Base-by-base conservation (phyloP, 2,113 vertebrate species). In the Sinocyclocheilus rhinocerous region DNA sequence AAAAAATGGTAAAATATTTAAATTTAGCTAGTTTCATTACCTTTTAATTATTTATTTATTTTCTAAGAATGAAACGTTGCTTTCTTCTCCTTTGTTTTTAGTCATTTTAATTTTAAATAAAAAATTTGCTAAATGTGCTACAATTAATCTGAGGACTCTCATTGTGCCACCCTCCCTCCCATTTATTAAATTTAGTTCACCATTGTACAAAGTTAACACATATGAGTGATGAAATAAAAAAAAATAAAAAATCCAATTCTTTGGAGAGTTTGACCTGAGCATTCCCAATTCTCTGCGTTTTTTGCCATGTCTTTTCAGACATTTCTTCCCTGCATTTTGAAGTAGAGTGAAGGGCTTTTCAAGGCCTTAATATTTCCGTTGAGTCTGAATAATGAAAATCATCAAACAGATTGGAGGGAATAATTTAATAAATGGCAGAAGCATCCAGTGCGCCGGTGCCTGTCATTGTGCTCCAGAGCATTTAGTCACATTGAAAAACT, bases 331-430 rank as follows among this genome's bases (percentile, higher is more conserved):
- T 61, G 87, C 50, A 85, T 90, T 89, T 89, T 86, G 65, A 88
- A 88, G 80, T 69, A 82, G 61, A 72, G 67, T 83, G 86, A 90
- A 86, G 87, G 87, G 67, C 59, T 88, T 88, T 86, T 90, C 88
- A 91, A 90, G 90, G 89, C 87, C 90, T 90, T 88, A 76, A 84
- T 87, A 85, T 87, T 89, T 88, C 88, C 84, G 81, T 61, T 85
- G 29, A 59, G 65, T 88, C 76, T 86, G 88, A 88, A 91, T 90
- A 82, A 90, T 88, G 83, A 90, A 90, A 87, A 85, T 83, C 84
- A 86, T 84, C 88, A 86, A 89, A 89, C 89, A 88, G 85, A 88
- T 89, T 86, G 83, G 76, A 87, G 75, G 87, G 87, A 87, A 89
- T 90, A 85, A 88, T 89, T 91, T 88, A 89, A 91, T 85, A 89